Conservation (phyloP, 2,888 invertebrate species). For the Mythimna lalbum region DNA sequence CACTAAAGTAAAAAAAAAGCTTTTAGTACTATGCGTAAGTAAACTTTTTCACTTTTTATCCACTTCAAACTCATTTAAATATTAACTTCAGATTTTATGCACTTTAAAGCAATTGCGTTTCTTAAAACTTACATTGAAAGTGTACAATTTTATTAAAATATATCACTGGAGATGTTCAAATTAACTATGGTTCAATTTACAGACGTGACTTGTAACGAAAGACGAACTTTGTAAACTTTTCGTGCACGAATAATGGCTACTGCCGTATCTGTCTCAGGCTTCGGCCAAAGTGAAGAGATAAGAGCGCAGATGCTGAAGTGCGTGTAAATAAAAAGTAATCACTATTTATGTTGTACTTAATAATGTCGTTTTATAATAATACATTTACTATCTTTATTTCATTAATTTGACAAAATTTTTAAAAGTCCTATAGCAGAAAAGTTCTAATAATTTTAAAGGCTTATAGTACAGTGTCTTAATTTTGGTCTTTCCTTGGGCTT, state of each 20-base stretch:
- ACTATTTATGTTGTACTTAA: not conserved
- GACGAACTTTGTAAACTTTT: conserved; percentile 62
- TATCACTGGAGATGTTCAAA: conserved; percentile 28
- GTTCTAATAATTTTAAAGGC: not conserved
- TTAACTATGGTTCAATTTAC: conserved; percentile 39
- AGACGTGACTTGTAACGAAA: conserved; percentile 59
- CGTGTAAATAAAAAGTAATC: not conserved
- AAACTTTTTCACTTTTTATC: conserved; percentile 8
- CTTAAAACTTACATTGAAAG: conserved; percentile 6
- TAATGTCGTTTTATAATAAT: too few species aligned
- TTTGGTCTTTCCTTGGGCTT: not conserved
- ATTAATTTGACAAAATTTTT: too few species aligned
- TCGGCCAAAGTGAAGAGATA: not conserved
- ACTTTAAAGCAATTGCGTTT: conserved; percentile 24
- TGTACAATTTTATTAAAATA: conserved; percentile 26
- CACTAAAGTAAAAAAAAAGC: not conserved
- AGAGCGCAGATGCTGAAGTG: not conserved
- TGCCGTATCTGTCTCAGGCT: conserved; percentile 36
- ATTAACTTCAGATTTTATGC: not conserved
- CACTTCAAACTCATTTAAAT: not conserved
- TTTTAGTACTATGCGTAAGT: not conserved
- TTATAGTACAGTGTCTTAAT: not conserved
- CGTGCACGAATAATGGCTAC: conserved; percentile 63
- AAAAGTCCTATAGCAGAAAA: too few species aligned
- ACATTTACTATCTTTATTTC: too few species aligned